A percentile compares a stretch with the other conserved stretches of the same genome.
These are phyloP conservation scores for Ganaspis brasiliensis DNA, from an alignment of 2,888 invertebrate genomes.

Conservation along the genomic window DNA sequence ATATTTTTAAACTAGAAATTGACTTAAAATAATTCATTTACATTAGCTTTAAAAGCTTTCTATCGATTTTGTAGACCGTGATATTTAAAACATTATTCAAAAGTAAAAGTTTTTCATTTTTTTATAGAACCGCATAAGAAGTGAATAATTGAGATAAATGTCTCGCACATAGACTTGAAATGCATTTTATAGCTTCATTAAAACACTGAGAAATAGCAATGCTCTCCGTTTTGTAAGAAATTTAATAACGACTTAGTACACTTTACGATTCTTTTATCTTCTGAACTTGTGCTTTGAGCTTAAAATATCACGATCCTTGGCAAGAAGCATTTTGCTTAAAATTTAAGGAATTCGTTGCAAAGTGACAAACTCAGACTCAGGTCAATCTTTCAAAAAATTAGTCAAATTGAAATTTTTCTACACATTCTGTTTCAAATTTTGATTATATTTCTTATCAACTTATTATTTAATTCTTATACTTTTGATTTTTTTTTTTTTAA, in stretches of 20 bases:
- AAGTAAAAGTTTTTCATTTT: not conserved
- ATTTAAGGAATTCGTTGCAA: no score
- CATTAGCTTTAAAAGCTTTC: constrained; percentile 13
- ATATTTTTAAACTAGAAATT: not conserved
- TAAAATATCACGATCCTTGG: no score
- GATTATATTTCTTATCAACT: no score
- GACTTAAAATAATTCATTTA: not conserved
- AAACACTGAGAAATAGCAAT: not conserved
- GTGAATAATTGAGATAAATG: constrained; percentile 10
- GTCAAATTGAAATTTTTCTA: no score
- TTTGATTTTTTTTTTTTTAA: no score
- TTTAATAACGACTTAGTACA: not conserved
- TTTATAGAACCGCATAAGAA: not conserved
- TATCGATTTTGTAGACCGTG: not conserved
- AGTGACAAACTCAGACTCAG: no score
- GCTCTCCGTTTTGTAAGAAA: not conserved
- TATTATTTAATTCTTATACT: no score
- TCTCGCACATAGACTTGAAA: constrained; percentile 1
- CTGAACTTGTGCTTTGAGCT: not conserved
- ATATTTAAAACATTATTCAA: not conserved
- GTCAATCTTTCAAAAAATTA: no score
- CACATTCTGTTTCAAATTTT: no score
- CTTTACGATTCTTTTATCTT: not conserved
- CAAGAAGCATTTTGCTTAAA: no score
- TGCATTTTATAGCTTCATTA: not conserved